phyloP scores from a whole-genome alignment of 2,113 vertebrate genomes.

The Aspiorhynchus laticeps region DNA sequence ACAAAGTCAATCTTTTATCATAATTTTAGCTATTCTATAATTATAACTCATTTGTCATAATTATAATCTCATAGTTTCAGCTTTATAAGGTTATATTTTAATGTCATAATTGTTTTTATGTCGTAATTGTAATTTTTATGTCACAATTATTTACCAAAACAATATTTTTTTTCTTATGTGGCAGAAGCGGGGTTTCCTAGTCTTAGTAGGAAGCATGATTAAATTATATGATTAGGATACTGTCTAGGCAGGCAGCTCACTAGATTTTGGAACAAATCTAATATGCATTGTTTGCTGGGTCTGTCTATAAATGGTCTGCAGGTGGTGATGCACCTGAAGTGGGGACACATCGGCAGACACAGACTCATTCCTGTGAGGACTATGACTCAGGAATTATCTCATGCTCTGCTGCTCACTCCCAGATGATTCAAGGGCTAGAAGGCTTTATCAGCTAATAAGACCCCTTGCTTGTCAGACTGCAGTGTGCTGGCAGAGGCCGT shows the following conservation, averaged over 20 bases:
- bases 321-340: neutral
- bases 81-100: no score
- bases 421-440: slow-evolving; percentile 11
- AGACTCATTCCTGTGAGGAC: neutral
- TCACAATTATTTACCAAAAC: neutral
- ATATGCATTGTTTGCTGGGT: neutral
- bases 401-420: neutral
- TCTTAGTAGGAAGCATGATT: neutral
- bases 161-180: neutral
- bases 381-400: slow-evolving; percentile 10
- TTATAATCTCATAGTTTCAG: neutral
- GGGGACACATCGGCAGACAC: neutral
- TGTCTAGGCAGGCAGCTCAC: neutral
- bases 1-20: no score
- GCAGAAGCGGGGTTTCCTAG: neutral
- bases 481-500: neutral
- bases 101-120: no score
- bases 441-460: slow-evolving; percentile 7
- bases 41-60: neutral
- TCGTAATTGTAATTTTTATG: neutral
- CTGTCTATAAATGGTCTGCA: neutral
- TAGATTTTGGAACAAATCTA: neutral
- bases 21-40: neutral
- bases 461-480: neutral
- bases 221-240: neutral